Evolutionary conservation across 2,888 invertebrate species (phyloP).

Genomic region (Chloroclystis v-ata): DNA sequence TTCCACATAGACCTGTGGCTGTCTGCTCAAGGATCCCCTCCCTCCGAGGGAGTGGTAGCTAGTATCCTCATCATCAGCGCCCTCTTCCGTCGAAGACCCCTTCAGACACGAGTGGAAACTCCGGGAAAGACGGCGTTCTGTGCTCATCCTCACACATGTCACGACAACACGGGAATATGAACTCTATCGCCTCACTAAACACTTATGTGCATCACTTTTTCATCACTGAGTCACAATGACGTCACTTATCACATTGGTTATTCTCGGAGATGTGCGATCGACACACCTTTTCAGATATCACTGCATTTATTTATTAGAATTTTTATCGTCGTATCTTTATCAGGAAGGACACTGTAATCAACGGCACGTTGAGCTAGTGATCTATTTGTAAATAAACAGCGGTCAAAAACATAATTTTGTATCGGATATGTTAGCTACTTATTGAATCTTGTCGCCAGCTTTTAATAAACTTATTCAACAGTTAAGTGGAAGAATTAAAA

Average conservation of each 20-base stretch:
- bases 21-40: slow-evolving; percentile 60
- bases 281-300: slow-evolving; percentile 46
- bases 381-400: slow-evolving; percentile 47
- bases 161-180: slow-evolving; percentile 39
- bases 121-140: slow-evolving; percentile 79
- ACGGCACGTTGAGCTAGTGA: slow-evolving; percentile 43
- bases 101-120: slow-evolving; percentile 84
- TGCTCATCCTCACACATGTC: slow-evolving; percentile 74
- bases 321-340: slow-evolving; percentile 45
- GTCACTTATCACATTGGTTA: slow-evolving; percentile 21
- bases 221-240: slow-evolving; percentile 26
- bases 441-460: too few species aligned
- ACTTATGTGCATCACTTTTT: slow-evolving; percentile 21
- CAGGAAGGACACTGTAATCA: slow-evolving; percentile 52
- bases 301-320: slow-evolving; percentile 41
- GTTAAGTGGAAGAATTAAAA: too few species aligned
- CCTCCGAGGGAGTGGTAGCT: slow-evolving; percentile 73
- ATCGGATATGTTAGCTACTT: too few species aligned
- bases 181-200: slow-evolving; percentile 34
- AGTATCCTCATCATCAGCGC: slow-evolving; percentile 68
- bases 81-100: slow-evolving; percentile 77
- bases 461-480: too few species aligned
- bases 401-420: slow-evolving; percentile 10
- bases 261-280: slow-evolving; percentile 28
- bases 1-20: slow-evolving; percentile 69